Evolutionary conservation across 2,888 invertebrate species (phyloP), one percentile per base, ranked within the genome.

Genomic region (Leucoma salicis): DNA sequence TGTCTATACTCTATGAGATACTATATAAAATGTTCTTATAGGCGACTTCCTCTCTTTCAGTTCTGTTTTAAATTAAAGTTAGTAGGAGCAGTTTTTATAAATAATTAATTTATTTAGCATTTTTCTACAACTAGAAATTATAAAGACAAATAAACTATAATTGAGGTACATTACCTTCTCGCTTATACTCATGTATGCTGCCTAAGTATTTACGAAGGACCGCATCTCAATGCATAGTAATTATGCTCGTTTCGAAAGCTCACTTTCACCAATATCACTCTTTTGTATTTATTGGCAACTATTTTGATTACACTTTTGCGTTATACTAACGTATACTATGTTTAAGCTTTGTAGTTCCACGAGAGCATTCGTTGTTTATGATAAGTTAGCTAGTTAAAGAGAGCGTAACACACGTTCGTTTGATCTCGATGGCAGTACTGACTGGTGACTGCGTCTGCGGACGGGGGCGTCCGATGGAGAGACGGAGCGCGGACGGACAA

Each of bases 211-310:
- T 74, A 76, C 64, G 68, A 74, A 74, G 75, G 74, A 76, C 82
- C 76, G 78, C 87, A 87, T 87, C 78, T 83, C 85, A 79, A 62
- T 43, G 32, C 49, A 35, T 47, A 54, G 49, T 51, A 63, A 64
- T 38, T 67, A 63, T 58, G 63, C 70, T 60, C 65, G 69, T 54
- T 70, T 74, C 74, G 76, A 78, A 79, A 78, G 73, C 62, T 50
- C 71, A 83, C 85, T 85, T 82, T 85, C 80, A 80, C 78, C 60
- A 64, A 63, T 68, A 68, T 72, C 76, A 80, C 80, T 69, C 68
- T 49, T 37, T n/a, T 11, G n/a, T 27, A 27, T 27, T 27, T 21
- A 21, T 21, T 21, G 21, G 36, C 27, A 39, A 18, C 2, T 18
- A 46, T 31, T 40, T 35, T 35, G 40, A 41, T 37, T 46, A 38